Base-by-base conservation (phyloP, 2,888 invertebrate genomes). In the Chirona hameri region DNA sequence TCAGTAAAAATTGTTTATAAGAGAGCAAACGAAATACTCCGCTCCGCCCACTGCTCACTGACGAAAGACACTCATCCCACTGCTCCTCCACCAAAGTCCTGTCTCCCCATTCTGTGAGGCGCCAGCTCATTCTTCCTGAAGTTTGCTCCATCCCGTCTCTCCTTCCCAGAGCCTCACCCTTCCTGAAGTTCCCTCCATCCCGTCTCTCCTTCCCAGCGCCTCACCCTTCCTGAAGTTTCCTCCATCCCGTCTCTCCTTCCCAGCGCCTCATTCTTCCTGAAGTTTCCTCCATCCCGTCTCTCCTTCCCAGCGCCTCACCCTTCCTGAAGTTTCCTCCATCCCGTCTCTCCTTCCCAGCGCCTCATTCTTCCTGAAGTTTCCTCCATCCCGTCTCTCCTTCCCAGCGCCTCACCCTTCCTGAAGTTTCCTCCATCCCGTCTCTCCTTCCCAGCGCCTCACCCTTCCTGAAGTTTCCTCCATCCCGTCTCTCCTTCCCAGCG, bases 281-380 rank as follows among this genome's bases (percentile, higher is more conserved):
- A 31, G 10, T 15, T 1, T 9, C 4, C 21, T 0, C 18, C 24
- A 18, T 3, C 15, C 57, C 3, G 3, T 14, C 12, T 29, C 15
- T 18, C 18, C 9, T 12, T 9, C 3, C 14, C 7, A 0, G 0
- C 0, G 31, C 1, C 15, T n/a, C 39, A 5, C 89, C 88, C 86
- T 88, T 89, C 83, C 87, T 87, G 86, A 89, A 89, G 85, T 89
- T 88, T 9, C 5, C n/a, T 10, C n/a, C 5, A 60, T 21, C 60
- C 21, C 29, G 3, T 14, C 12, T 29, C 29, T 18, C 18, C 12
- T 12, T 9, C 3, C 14, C 7, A 0, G 0, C 29, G 3, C 29
- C 12, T 29, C 80, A 31, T 5, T 87, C 86, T 88, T 89, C 83
- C 87, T 87, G 86, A 89, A 89, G 85, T 89, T 88, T 9, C 5